A percentile compares a stretch with the other conserved stretches of the same genome.
Evolutionary conservation across 2,797 vertebrate genomes (phyloP).

Genomic region (Peromyscus attwateri): DNA sequence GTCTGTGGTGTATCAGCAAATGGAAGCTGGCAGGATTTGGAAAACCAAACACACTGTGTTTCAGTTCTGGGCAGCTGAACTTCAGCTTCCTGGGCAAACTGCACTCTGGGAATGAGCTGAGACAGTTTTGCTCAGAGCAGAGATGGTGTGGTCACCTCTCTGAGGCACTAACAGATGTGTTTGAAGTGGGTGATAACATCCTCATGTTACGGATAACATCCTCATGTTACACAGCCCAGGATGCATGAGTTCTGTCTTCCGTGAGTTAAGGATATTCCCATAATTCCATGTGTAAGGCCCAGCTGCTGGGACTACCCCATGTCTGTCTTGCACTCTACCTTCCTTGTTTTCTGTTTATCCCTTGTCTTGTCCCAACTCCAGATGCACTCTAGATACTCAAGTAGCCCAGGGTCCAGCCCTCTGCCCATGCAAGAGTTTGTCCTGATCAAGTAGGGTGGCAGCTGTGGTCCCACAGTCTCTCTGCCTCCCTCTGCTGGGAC

Average conservation of each 20-base stretch:
- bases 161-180: not conserved
- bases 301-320: rapidly evolving
- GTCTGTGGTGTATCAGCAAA: rapidly evolving
- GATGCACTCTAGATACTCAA: not conserved
- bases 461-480: not conserved
- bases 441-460: not conserved
- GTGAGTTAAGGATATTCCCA: not conserved
- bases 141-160: rapidly evolving
- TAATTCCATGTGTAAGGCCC: rapidly evolving
- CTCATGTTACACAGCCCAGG: no score
- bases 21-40: rapidly evolving
- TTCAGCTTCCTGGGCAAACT: not conserved
- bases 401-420: no score
- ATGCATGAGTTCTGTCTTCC: rapidly evolving
- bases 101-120: no score
- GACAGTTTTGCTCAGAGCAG: rapidly evolving
- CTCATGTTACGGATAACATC: no score
- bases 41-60: rapidly evolving
- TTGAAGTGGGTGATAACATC: rapidly evolving
- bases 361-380: no score
- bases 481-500: not conserved
- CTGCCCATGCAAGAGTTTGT: no score
- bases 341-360: not conserved
- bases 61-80: not conserved
- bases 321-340: no score